These are phyloP conservation scores for Syngnathus rostellatus DNA, from an alignment of 2,797 vertebrate species.

Conservation along the genomic window DNA sequence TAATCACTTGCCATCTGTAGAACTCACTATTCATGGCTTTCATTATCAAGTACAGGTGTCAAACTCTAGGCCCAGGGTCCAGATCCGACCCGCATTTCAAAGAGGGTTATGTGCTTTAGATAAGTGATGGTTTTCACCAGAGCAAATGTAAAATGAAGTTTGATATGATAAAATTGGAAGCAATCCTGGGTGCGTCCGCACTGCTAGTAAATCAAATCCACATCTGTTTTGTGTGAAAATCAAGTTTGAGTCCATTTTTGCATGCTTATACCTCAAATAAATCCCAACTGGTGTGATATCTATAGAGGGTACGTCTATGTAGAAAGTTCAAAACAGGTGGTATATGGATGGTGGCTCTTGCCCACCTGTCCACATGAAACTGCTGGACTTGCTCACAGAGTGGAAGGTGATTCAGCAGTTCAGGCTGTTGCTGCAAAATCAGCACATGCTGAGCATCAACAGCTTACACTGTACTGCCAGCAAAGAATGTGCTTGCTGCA, in stretches of 20 bases:
- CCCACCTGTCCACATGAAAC: background rate
- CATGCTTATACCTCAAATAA: background rate
- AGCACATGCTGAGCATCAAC: slow-evolving; percentile 4
- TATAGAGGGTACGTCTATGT: background rate
- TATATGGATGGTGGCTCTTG: background rate
- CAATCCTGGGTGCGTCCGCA: background rate
- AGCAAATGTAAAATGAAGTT: too few species aligned
- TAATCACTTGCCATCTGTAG: background rate
- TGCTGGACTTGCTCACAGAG: background rate
- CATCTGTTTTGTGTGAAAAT: background rate
- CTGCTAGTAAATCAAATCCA: background rate
- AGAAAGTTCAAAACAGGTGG: background rate
- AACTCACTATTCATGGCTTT: background rate
- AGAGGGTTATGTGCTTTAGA: too few species aligned
- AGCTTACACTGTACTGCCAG: background rate
- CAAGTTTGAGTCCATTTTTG: background rate
- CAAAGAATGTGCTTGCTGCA: slow-evolving; percentile 1
- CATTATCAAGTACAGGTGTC: too few species aligned
- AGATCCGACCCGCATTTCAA: too few species aligned
- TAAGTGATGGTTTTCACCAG: too few species aligned
- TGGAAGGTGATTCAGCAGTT: slow-evolving; percentile 4
- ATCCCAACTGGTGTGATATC: background rate
- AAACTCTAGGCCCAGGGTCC: too few species aligned
- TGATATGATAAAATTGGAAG: too few species aligned
- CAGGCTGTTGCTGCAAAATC: background rate